Evolutionary conservation across 1,140 invertebrate genomes (phyloP).

Genomic region (Orius insidiosus): DNA sequence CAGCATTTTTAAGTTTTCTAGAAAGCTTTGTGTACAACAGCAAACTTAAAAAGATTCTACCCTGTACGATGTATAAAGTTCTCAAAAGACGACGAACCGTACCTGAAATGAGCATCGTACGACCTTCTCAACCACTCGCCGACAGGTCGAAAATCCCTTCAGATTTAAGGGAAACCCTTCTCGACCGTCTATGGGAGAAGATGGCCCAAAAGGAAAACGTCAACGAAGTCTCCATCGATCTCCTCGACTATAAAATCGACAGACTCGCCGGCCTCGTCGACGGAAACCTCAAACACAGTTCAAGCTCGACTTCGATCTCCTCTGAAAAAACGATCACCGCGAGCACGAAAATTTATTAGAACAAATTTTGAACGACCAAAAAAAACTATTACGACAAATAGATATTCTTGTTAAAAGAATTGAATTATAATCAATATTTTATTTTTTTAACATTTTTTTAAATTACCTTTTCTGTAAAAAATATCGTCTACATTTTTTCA

Average conservation of each 20-base stretch:
- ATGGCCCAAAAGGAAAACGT: not conserved
- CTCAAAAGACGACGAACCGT: constrained; percentile 10
- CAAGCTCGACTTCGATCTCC: too few relatives aligned
- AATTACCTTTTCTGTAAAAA: too few relatives aligned
- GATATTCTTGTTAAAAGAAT: too few relatives aligned
- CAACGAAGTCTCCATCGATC: not conserved
- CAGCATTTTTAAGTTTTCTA: constrained; percentile 19
- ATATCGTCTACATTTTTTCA: too few relatives aligned
- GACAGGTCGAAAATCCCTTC: constrained; percentile 1
- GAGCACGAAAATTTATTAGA: too few relatives aligned
- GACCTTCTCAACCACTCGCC: constrained; percentile 4
- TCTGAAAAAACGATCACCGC: too few relatives aligned
- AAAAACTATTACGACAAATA: too few relatives aligned
- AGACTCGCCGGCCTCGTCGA: not conserved
- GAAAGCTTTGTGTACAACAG: constrained; percentile 18
- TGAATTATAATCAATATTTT: too few relatives aligned
- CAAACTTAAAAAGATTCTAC: constrained; percentile 9
- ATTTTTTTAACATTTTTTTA: too few relatives aligned
- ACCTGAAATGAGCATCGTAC: not conserved
- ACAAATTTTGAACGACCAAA: too few relatives aligned
- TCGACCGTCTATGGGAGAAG: constrained; percentile 1
- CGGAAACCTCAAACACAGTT: too few relatives aligned
- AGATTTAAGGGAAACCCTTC: constrained; percentile 12
- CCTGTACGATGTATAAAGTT: not conserved
- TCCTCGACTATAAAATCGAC: not conserved